These are phyloP conservation scores for Cygnus atratus DNA, from an alignment of 2,113 vertebrate genomes.

Conservation along the genomic window DNA sequence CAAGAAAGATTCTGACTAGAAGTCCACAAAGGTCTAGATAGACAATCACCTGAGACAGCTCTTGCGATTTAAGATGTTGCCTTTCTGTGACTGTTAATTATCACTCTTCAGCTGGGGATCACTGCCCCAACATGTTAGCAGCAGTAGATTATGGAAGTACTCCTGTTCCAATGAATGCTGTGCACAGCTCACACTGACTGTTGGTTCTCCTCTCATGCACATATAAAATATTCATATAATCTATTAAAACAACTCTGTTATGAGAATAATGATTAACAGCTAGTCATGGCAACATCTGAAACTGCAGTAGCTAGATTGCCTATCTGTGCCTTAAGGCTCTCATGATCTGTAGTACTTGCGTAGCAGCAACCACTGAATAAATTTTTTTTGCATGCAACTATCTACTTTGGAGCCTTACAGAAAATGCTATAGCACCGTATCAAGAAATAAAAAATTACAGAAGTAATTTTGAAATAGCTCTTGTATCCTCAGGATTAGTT, in stretches of 20 bases:
- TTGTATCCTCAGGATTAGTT: conserved; percentile 51
- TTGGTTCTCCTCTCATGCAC: neutral
- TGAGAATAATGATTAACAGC: neutral
- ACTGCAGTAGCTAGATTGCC: conserved; percentile 7
- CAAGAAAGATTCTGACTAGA: neutral
- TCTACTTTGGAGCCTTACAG: neutral
- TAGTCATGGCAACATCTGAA: neutral
- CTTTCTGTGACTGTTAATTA: neutral
- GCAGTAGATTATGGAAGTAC: neutral
- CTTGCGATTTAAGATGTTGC: neutral
- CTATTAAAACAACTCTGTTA: neutral
- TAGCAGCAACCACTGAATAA: neutral
- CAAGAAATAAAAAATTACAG: conserved; percentile 12
- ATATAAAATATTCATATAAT: neutral
- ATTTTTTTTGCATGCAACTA: neutral
- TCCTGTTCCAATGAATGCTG: neutral
- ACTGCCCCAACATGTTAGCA: neutral
- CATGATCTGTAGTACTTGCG: neutral
- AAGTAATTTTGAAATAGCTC: neutral
- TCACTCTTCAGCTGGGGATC: neutral
- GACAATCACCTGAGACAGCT: neutral
- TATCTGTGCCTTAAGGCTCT: conserved; percentile 43
- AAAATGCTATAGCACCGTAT: neutral
- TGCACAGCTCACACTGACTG: neutral
- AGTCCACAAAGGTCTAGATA: neutral